phyloP scores from a whole-genome alignment of 2,888 invertebrate species.

The Byasa hedistus region DNA sequence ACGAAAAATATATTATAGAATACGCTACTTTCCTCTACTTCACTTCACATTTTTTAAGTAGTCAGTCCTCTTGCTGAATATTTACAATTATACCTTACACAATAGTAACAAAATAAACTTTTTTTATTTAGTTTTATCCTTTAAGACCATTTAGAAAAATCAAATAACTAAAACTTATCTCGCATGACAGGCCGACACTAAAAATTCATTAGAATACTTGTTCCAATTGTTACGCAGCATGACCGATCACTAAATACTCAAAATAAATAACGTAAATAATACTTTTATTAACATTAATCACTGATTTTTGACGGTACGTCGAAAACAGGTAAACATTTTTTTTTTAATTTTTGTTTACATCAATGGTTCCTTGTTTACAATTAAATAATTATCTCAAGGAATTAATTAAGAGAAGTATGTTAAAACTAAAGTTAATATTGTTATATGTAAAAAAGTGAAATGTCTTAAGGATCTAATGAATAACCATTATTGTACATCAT shows the following conservation, averaged over 20 bases:
- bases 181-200: conserved; percentile 10
- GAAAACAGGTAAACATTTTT: background rate
- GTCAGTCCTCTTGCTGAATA: conserved; percentile 9
- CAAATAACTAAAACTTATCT: background rate
- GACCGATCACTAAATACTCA: background rate
- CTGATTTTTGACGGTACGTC: background rate
- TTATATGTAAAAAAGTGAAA: background rate
- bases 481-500: too few relatives aligned
- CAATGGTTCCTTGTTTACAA: conserved; percentile 7
- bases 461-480: background rate
- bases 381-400: background rate
- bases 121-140: background rate
- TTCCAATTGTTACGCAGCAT: background rate
- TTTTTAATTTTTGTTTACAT: background rate
- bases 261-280: background rate
- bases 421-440: conserved; percentile 1
- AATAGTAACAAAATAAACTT: conserved; percentile 6
- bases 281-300: background rate
- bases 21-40: conserved; percentile 17
- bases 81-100: conserved; percentile 9
- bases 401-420: background rate
- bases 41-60: conserved; percentile 21
- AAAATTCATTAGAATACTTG: conserved; percentile 10
- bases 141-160: background rate
- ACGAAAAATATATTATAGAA: conserved; percentile 17